phyloP scores from a whole-genome alignment of 2,888 invertebrate species.

The Abrostola triplasia region DNA sequence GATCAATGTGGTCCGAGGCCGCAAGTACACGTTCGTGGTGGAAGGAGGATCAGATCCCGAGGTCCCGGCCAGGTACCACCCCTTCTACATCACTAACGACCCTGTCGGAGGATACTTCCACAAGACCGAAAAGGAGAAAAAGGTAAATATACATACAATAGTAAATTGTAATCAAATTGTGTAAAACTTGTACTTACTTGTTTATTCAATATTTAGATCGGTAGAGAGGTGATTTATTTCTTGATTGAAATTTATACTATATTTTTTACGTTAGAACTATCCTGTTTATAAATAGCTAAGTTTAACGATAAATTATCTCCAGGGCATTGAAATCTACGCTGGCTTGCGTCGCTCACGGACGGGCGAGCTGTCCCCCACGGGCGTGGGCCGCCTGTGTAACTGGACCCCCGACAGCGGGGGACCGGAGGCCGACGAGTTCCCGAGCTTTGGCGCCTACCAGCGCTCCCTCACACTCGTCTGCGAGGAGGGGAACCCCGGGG shows the following conservation, averaged over 20 bases:
- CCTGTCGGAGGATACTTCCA: slow-evolving; percentile 96
- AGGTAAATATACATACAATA: slow-evolving; percentile 87
- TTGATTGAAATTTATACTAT: too few species aligned
- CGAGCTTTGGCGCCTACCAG: slow-evolving; percentile 97
- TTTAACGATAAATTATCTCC: slow-evolving; percentile 7
- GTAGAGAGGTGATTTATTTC: too few species aligned
- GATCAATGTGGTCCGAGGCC: slow-evolving; percentile 95
- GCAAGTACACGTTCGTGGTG: slow-evolving; percentile 95
- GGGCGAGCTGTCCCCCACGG: slow-evolving; percentile 92
- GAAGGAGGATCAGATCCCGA: slow-evolving; percentile 95
- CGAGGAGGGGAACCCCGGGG: slow-evolving; percentile 94
- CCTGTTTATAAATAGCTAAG: too few species aligned
- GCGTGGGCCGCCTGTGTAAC: slow-evolving; percentile 95
- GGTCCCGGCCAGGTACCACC: slow-evolving; percentile 95
- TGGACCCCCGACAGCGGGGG: slow-evolving; percentile 94
- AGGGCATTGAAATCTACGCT: slow-evolving; percentile 94
- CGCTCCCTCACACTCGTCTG: slow-evolving; percentile 94
- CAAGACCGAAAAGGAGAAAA: slow-evolving; percentile 93
- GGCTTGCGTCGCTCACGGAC: slow-evolving; percentile 92
- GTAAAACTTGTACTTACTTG: too few species aligned
- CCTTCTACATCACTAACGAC: slow-evolving; percentile 97
- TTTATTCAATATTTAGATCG: too few species aligned
- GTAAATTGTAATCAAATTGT: too few species aligned
- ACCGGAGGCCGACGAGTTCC: slow-evolving; percentile 93
- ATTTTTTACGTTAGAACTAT: too few species aligned